Conservation (phyloP, 2,797 vertebrate genomes). For the Loris lydekkerianus region DNA sequence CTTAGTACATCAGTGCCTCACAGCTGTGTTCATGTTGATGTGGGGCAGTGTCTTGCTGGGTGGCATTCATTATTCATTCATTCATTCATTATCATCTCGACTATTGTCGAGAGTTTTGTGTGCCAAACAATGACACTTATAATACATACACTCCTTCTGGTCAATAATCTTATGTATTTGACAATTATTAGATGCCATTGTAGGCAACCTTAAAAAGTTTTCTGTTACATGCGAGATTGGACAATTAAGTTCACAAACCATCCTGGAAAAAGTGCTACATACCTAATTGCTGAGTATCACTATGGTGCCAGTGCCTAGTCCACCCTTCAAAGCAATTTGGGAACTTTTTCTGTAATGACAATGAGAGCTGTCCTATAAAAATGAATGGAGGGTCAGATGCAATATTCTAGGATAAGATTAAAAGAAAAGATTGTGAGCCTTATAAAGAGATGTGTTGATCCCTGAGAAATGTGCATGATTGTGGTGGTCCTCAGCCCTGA, state of each 20-base stretch:
- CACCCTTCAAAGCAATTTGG: too few species aligned
- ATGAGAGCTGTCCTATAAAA: not conserved
- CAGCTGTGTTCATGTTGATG: too few species aligned
- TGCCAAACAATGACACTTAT: not conserved
- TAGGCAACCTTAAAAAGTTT: constrained; percentile 31
- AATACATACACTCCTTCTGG: constrained; percentile 2
- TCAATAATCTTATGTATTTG: not conserved
- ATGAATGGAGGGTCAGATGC: not conserved
- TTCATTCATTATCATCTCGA: too few species aligned
- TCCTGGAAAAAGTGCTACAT: too few species aligned
- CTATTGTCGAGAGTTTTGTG: too few species aligned
- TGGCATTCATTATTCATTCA: too few species aligned
- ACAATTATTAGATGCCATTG: constrained; percentile 6
- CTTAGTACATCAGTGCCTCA: too few species aligned
- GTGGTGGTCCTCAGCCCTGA: not conserved
- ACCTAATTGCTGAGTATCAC: too few species aligned
- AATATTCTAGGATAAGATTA: constrained; percentile 9
- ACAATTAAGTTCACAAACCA: too few species aligned
- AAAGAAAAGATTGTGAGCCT: not conserved
- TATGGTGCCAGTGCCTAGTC: too few species aligned
- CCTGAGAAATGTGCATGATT: not conserved
- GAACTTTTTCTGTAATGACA: too few species aligned
- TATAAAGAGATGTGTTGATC: not conserved
- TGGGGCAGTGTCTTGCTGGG: too few species aligned
- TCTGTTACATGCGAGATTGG: not conserved